Evolutionary conservation across 2,888 invertebrate species (phyloP).

Genomic region (Epinotia demarniana): DNA sequence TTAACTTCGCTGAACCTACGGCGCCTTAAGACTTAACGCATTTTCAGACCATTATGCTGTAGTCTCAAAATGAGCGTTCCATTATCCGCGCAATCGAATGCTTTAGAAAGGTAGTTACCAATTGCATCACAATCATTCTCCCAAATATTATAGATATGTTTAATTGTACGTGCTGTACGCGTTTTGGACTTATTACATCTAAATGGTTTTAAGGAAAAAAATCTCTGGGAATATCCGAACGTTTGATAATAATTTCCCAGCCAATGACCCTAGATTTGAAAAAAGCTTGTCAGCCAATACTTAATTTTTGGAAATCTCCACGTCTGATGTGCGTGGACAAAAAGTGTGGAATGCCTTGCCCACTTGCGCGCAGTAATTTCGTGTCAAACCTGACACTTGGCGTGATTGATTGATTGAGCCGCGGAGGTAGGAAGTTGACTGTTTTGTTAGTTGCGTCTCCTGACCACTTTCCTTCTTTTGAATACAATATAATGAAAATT

Average conservation of each 20-base stretch:
- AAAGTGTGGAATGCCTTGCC: background rate
- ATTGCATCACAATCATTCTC: too few species aligned
- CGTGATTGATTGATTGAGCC: background rate
- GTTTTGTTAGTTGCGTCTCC: too few species aligned
- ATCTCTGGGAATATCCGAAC: slow-evolving; percentile 22
- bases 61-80: too few species aligned
- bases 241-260: slow-evolving; percentile 27
- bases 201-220: slow-evolving; percentile 10
- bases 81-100: too few species aligned
- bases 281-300: slow-evolving; percentile 3
- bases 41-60: too few species aligned
- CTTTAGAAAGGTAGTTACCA: too few species aligned
- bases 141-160: too few species aligned
- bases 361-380: background rate
- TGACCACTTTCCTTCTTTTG: too few species aligned
- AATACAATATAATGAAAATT: too few species aligned
- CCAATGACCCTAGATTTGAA: slow-evolving; percentile 4
- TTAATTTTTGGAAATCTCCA: slow-evolving; percentile 1
- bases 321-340: background rate
- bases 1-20: too few species aligned
- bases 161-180: slow-evolving; percentile 12
- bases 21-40: too few species aligned
- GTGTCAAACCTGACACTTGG: background rate
- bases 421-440: too few species aligned
- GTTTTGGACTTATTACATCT: slow-evolving; percentile 14